Conservation (phyloP, 2,888 invertebrate species). For the Chymomyza procnemis region DNA sequence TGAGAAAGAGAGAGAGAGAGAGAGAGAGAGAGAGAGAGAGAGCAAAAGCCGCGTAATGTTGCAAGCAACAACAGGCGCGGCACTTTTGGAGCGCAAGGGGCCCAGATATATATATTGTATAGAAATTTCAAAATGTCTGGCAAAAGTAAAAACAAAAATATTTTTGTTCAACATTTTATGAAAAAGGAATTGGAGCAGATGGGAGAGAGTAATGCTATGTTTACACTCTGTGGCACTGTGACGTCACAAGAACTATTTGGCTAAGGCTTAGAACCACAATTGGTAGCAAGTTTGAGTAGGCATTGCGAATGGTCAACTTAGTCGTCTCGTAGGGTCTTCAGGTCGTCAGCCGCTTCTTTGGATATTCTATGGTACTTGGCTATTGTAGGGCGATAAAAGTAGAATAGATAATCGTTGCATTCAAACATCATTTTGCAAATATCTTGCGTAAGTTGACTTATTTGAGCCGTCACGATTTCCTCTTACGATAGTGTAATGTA, state of each 20-base stretch:
- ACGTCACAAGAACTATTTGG: too few species aligned
- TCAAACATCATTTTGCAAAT: slow-evolving; percentile 84
- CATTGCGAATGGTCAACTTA: slow-evolving; percentile 31
- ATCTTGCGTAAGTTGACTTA: too few species aligned
- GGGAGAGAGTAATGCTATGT: background rate
- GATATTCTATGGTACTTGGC: slow-evolving; percentile 85
- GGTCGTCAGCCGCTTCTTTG: slow-evolving; percentile 83
- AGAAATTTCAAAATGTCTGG: slow-evolving; percentile 13
- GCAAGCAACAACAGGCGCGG: slow-evolving; percentile 25
- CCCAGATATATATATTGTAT: background rate
- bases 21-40: too few species aligned
- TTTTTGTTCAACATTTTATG: slow-evolving; percentile 18
- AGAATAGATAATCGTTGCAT: slow-evolving; percentile 89
- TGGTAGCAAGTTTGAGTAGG: slow-evolving; percentile 32
- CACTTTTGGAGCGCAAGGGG: background rate
- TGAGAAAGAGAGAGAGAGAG: too few species aligned
- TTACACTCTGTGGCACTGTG: too few species aligned
- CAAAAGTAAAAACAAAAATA: slow-evolving; percentile 24
- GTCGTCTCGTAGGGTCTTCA: slow-evolving; percentile 77
- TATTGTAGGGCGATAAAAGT: slow-evolving; percentile 86
- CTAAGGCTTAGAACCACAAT: slow-evolving; percentile 28
- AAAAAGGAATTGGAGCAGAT: background rate
- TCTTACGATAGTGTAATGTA: too few species aligned
- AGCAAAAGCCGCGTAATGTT: slow-evolving; percentile 8
- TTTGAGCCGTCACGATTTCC: too few species aligned